Percentiles rank a stretch among this genome's conserved stretches.
Conservation (phyloP, 2,888 invertebrate genomes). For the Drosophila colorata region DNA sequence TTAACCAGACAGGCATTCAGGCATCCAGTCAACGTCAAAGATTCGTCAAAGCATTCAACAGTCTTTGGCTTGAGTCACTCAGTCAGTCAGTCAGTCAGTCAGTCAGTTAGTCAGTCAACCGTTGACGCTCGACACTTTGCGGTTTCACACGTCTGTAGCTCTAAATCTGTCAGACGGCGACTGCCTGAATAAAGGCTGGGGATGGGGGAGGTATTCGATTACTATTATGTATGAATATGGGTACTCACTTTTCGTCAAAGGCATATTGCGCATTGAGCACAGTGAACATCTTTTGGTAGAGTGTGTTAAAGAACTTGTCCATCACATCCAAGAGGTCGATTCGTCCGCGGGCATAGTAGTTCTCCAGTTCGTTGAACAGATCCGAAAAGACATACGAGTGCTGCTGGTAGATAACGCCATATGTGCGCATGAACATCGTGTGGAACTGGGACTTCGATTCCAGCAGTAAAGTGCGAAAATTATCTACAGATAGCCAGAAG, state of each 20-base stretch:
- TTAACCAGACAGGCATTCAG: slow-evolving; percentile 13
- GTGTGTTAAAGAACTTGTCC: slow-evolving; percentile 96
- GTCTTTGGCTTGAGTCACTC: slow-evolving; percentile 11
- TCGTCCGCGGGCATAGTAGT: slow-evolving; percentile 94
- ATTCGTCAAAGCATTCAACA: slow-evolving; percentile 23
- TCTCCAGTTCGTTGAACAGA: slow-evolving; percentile 94
- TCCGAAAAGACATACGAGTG: slow-evolving; percentile 97
- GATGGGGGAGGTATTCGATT: slow-evolving; percentile 46
- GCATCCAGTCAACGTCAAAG: slow-evolving; percentile 33
- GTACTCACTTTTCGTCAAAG: slow-evolving; percentile 92
- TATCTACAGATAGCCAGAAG: slow-evolving; percentile 88
- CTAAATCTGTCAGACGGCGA: slow-evolving; percentile 50
- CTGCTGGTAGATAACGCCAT: slow-evolving; percentile 97
- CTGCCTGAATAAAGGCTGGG: slow-evolving; percentile 16
- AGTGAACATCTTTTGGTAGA: slow-evolving; percentile 98
- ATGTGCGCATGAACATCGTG: slow-evolving; percentile 97
- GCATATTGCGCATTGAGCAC: slow-evolving; percentile 97
- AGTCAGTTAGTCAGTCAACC: slow-evolving; percentile 46
- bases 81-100: slow-evolving; percentile 18
- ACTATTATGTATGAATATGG: slow-evolving; percentile 26
- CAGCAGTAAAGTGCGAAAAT: slow-evolving; percentile 93
- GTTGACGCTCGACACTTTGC: slow-evolving; percentile 68
- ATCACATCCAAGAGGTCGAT: slow-evolving; percentile 94
- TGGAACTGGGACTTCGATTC: slow-evolving; percentile 95
- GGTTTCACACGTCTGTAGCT: slow-evolving; percentile 75